Evolutionary conservation across 2,888 invertebrate species (phyloP).

Genomic region (Dendrolimus houi): DNA sequence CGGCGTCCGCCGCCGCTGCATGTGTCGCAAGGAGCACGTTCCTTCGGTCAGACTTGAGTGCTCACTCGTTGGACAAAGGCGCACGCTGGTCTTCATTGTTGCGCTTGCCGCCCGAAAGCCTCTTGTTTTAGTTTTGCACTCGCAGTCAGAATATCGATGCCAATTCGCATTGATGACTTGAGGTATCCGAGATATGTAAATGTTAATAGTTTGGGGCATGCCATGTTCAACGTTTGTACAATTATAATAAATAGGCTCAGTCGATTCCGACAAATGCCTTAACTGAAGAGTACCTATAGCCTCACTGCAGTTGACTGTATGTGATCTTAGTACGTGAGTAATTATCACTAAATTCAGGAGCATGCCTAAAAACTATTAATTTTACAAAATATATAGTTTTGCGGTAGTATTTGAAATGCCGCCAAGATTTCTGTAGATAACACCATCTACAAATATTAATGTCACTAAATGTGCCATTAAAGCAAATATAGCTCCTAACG

Average conservation of each 20-base stretch:
- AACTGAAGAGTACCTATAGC: background rate
- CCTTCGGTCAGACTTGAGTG: slow-evolving; percentile 23
- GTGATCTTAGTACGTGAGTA: background rate
- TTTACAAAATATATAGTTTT: slow-evolving; percentile 21
- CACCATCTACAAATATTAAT: slow-evolving; percentile 51
- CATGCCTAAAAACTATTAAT: slow-evolving; percentile 2
- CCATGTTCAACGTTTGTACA: background rate
- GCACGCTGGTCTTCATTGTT: slow-evolving; percentile 16
- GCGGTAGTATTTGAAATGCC: slow-evolving; percentile 51
- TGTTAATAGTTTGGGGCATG: slow-evolving; percentile 22
- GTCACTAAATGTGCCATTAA: slow-evolving; percentile 50
- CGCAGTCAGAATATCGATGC: slow-evolving; percentile 26
- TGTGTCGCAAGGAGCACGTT: slow-evolving; percentile 23
- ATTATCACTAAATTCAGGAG: background rate
- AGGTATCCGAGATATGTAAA: slow-evolving; percentile 27
- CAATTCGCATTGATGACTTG: slow-evolving; percentile 15
- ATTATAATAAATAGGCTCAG: background rate
- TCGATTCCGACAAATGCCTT: background rate
- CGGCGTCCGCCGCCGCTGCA: slow-evolving; percentile 9
- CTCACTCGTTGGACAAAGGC: slow-evolving; percentile 18
- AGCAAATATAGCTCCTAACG: slow-evolving; percentile 40
- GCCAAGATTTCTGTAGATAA: slow-evolving; percentile 51
- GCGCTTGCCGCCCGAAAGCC: slow-evolving; percentile 12
- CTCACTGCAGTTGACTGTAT: background rate
- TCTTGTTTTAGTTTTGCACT: slow-evolving; percentile 15